These are phyloP conservation scores for Thymelicus lineola DNA, from an alignment of 2,888 invertebrate species.

Conservation along the genomic window DNA sequence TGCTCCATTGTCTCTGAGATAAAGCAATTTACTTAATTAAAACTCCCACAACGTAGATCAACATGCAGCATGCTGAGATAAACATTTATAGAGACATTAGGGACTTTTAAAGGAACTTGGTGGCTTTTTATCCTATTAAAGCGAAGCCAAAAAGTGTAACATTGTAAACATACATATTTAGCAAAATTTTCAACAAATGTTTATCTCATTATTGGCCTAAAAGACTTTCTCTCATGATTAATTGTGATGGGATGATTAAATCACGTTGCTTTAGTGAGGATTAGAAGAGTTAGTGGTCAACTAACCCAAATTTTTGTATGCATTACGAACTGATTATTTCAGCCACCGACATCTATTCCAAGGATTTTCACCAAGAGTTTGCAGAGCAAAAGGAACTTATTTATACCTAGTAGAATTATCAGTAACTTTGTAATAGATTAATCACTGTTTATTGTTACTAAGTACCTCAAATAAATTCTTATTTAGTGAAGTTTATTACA, in stretches of 20 bases:
- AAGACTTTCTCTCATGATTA: background rate
- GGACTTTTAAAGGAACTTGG: constrained; percentile 40
- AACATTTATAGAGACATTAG: constrained; percentile 72
- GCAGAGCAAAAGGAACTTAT: no score
- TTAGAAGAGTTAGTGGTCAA: no score
- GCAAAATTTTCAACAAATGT: background rate
- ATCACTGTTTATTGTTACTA: no score
- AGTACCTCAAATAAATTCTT: no score
- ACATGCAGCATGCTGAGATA: constrained; percentile 64
- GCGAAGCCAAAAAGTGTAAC: background rate
- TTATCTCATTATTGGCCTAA: background rate
- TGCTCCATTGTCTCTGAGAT: constrained; percentile 78
- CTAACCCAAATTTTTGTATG: no score
- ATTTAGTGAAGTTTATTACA: no score
- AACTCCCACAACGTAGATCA: constrained; percentile 62
- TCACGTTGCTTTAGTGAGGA: background rate
- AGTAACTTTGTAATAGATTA: no score
- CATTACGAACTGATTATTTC: no score
- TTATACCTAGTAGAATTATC: no score
- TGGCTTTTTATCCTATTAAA: constrained; percentile 4
- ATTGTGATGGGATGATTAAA: background rate
- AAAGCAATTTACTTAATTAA: constrained; percentile 85
- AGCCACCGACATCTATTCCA: no score
- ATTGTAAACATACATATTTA: background rate
- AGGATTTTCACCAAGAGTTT: no score